Evolutionary conservation across 2,113 vertebrate genomes (phyloP), one percentile per base, ranked within the genome.

Genomic region (Epinephelus cyanopodus): DNA sequence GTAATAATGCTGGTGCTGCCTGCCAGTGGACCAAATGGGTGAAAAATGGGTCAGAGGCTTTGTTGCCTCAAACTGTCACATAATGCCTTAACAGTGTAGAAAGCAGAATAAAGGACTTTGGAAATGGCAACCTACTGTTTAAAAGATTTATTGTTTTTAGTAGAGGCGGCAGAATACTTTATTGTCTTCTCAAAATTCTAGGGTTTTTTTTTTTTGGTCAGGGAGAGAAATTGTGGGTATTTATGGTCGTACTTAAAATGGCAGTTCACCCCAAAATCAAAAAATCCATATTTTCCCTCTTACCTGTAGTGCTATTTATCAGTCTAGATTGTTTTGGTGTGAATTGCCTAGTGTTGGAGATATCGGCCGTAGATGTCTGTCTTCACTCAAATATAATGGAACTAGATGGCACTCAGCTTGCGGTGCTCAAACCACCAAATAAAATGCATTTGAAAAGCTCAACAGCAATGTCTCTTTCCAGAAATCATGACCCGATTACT

Each of bases 1-100:
- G n/a, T 42, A 72, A 61, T 61, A 29, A 83, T 29, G 23, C 27
- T 77, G 53, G 3, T 52, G 1, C 56, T 70, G 69, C 19, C 45
- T 65, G 45, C 11, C n/a, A 33, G 17, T 64, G 21, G 65, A 19
- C 10, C 63, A 61, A 37, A 63, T 12, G 11, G 52, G 45, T 74
- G 69, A 39, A 67, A 37, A 52, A 63, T 65, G 5, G 21, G 58
- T 61, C 33, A 39, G 19, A 60, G 45, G 45, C 6, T 39, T 2
- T 52, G 56, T 27, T 11, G 37, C 27, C 74, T 78, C 5, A 25
- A 23, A 29, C 19, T 4, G 33, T 45, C 47, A 65, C 33, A 61
- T 42, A 45, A 56, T 72, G 48, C 23, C 13, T n/a, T 11, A 2
- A 15, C 12, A 19, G n/a, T 48, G 45, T 48, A 72, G n/a, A 58